phyloP scores from a whole-genome alignment of 2,797 vertebrate species.

The Hydrocynus forskahlii region DNA sequence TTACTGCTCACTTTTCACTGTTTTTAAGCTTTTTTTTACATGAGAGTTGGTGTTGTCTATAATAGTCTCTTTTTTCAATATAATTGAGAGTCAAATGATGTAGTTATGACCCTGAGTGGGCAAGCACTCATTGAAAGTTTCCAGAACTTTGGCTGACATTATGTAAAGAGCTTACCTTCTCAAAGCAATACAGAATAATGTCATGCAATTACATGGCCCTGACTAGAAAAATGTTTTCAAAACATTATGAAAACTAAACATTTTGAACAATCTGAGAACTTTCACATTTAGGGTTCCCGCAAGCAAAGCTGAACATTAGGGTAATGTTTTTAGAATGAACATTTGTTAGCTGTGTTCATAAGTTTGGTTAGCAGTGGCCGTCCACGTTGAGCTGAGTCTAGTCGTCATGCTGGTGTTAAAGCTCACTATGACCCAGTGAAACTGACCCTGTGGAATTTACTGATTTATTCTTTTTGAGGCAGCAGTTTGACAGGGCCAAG shows the following conservation, averaged over 20 bases:
- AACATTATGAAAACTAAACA: no score
- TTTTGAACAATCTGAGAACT: no score
- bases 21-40: background rate
- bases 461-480: constrained; percentile 47
- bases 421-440: constrained; percentile 27
- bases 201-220: no score
- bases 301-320: no score
- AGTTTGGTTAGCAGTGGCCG: background rate
- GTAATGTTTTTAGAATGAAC: no score
- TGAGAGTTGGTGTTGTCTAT: background rate
- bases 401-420: background rate
- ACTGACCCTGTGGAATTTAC: constrained; percentile 38
- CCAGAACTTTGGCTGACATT: background rate
- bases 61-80: background rate
- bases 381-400: background rate
- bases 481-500: constrained; percentile 48
- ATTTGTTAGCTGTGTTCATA: no score
- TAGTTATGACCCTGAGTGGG: constrained; percentile 9
- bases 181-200: no score
- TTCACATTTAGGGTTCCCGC: no score
- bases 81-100: background rate
- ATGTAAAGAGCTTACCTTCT: no score
- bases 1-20: constrained; percentile 49
- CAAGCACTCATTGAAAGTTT: constrained; percentile 12
- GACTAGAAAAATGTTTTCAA: no score